Evolutionary conservation across 2,888 invertebrate genomes (phyloP), one percentile per base, ranked within the genome.

Genomic region (Caenorhabditis sp.): DNA sequence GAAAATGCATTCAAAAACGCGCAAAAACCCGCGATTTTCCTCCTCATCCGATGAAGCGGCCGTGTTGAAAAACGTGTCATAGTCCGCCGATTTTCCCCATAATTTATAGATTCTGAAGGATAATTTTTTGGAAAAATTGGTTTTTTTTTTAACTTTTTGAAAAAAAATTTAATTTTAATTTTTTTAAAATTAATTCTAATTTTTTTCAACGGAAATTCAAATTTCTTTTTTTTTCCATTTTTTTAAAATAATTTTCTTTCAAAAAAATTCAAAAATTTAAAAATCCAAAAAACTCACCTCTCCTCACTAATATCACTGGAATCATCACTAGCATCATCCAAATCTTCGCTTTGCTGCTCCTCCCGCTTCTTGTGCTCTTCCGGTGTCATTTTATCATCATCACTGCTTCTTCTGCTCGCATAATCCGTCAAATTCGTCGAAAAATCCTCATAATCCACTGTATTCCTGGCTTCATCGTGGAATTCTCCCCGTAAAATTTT

Each of bases 231-330:
- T n/a, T 47, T 47, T 47, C 47, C 6, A 13, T 18, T 11, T 47
- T 47, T 47, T 47, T 47, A 47, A 51, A 51, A 51, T 3, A 20
- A 51, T 50, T 20, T 60, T 58, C 58, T 13, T 28, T 65, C 13
- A 24, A 35, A 20, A 67, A 58, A 26, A 32, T 11, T 9, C 4
- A 32, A 22, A 18, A 22, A 50, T 65, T 22, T 40, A 35, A 20
- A 67, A 58, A 26, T 47, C n/a, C 32, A 32, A 32, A 22, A 18
- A 22, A 50, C n/a, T 15, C 47, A 83, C 84, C 82, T 74, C 60
- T 87, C 87, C 58, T 85, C 85, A 55, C 84, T 85, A n/a, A 83
- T 84, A 44, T 86, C 84, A 51, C 82, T 82, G 4, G 64, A 64
- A 55, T 80, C 74, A 24, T 74, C 62, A 18, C 44, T 62, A 26